Evolutionary conservation across 2,888 invertebrate species (phyloP).

Genomic region (Zelleria hepariella): DNA sequence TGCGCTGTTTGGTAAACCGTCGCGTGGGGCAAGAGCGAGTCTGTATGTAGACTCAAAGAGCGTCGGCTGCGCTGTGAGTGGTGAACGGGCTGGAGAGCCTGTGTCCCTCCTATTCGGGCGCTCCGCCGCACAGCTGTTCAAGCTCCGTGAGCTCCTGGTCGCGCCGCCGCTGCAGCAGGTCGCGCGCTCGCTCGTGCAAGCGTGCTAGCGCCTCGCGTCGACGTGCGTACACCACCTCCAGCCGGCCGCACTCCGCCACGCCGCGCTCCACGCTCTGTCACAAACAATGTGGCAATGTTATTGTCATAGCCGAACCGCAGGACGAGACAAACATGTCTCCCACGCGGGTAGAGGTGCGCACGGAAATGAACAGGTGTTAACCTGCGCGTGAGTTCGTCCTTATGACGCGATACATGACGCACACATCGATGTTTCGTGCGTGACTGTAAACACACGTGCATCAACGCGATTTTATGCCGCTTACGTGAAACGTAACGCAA

Average conservation of each 20-base stretch:
- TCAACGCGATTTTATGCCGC: no score
- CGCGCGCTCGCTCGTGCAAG: slow-evolving; percentile 83
- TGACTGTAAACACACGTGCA: no score
- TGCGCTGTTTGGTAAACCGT: no score
- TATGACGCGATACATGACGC: no score
- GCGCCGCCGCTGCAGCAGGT: slow-evolving; percentile 63
- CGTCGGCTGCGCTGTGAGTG: no score
- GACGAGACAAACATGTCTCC: no score
- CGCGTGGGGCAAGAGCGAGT: no score
- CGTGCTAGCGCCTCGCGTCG: slow-evolving; percentile 82
- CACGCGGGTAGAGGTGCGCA: not conserved
- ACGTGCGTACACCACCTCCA: slow-evolving; percentile 83
- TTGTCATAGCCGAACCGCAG: no score
- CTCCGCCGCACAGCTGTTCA: slow-evolving; percentile 51
- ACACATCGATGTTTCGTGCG: no score
- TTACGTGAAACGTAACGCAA: no score
- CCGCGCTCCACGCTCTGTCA: slow-evolving; percentile 86
- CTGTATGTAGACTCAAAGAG: no score
- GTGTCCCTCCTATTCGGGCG: slow-evolving; percentile 30
- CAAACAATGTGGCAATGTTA: not conserved
- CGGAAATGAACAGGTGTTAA: not conserved
- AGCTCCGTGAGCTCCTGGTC: slow-evolving; percentile 57
- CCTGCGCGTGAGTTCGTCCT: not conserved
- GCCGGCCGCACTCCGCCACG: slow-evolving; percentile 87
- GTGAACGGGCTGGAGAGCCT: no score